Conservation (phyloP, 2,797 vertebrate genomes). For the Acanthornis magna region DNA sequence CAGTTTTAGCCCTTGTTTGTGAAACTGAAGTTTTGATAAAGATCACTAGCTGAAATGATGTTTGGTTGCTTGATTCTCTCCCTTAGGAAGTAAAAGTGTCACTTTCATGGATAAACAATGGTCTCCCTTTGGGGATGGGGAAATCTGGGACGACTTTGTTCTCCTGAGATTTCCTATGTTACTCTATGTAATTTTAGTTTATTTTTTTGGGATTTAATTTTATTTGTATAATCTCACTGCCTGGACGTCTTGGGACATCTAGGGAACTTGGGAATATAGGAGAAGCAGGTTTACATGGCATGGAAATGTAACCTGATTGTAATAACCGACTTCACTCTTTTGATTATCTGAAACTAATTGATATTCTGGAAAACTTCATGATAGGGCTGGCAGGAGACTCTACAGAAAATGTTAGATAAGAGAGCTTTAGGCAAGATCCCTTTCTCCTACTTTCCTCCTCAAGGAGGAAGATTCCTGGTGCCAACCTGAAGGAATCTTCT, state of each 20-base stretch:
- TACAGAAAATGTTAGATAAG: background rate
- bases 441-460: background rate
- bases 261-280: background rate
- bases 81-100: background rate
- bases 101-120: background rate
- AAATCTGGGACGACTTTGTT: background rate
- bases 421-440: background rate
- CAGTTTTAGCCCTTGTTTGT: background rate
- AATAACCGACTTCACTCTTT: background rate
- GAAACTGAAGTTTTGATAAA: background rate
- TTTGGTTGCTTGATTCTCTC: background rate
- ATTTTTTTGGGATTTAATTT: background rate
- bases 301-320: background rate
- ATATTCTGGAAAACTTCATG: background rate
- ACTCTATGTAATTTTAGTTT: background rate
- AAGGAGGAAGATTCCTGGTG: background rate
- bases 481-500: background rate
- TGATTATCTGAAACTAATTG: background rate
- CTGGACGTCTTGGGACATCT: background rate
- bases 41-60: background rate
- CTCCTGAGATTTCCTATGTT: background rate
- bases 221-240: background rate
- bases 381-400: background rate
- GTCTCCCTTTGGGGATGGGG: background rate
- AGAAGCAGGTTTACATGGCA: background rate